Evolutionary conservation across 2,888 invertebrate genomes (phyloP).

Genomic region (Drosophila picticornis): DNA sequence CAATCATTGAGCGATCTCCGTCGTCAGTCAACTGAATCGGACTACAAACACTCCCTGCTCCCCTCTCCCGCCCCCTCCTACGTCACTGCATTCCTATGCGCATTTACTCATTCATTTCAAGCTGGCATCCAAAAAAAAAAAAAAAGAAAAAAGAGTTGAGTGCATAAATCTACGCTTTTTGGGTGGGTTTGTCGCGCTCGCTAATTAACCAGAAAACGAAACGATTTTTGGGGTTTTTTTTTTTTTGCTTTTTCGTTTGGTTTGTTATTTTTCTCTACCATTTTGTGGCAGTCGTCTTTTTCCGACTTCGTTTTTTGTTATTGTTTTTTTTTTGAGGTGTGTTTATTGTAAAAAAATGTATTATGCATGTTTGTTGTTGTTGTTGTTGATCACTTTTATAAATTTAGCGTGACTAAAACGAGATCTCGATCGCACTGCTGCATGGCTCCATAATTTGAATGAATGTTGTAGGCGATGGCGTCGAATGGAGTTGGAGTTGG

Average conservation of each 20-base stretch:
- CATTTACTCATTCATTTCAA: slow-evolving; percentile 3
- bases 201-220: slow-evolving; percentile 74
- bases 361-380: slow-evolving; percentile 45
- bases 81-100: neutral
- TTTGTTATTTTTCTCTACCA: neutral
- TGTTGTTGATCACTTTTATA: slow-evolving; percentile 55
- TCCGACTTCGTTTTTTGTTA: neutral
- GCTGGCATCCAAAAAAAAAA: neutral
- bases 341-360: slow-evolving; percentile 64
- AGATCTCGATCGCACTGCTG: slow-evolving; percentile 75
- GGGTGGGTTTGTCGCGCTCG: slow-evolving; percentile 75
- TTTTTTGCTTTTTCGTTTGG: neutral
- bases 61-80: neutral
- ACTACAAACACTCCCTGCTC: neutral
- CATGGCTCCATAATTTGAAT: slow-evolving; percentile 75
- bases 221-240: slow-evolving; percentile 46
- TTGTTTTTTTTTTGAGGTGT: slow-evolving; percentile 68
- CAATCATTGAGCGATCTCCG: slow-evolving; percentile 15
- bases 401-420: slow-evolving; percentile 80
- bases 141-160: slow-evolving; percentile 22
- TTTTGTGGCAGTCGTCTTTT: slow-evolving; percentile 6
- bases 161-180: slow-evolving; percentile 74
- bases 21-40: slow-evolving; percentile 31
- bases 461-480: slow-evolving; percentile 79
- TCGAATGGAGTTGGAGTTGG: slow-evolving; percentile 9